These are phyloP conservation scores for Meloidogyne exigua DNA, from an alignment of 1,140 invertebrate species.

Conservation along the genomic window DNA sequence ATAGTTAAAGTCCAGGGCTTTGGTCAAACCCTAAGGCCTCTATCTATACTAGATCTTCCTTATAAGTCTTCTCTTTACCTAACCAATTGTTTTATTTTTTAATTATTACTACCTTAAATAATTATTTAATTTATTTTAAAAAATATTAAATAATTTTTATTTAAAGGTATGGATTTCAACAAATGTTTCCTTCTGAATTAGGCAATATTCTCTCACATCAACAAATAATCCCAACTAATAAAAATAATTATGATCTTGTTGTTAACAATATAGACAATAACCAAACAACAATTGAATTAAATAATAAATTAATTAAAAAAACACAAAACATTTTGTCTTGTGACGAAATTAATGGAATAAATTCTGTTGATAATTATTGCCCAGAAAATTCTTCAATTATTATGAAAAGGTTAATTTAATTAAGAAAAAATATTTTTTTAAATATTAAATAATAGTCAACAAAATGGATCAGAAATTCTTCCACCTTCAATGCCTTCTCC, in stretches of 20 bases:
- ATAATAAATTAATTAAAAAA: not conserved
- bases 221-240: slow-evolving; percentile 3
- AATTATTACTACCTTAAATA: no score
- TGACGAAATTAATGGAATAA: not conserved
- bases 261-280: not conserved
- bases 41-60: no score
- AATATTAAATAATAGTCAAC: not conserved
- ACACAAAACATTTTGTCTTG: not conserved
- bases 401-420: not conserved
- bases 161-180: not conserved
- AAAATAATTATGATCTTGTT: not conserved
- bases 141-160: not conserved
- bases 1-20: no score
- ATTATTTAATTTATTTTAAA: no score
- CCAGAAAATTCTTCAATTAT: not conserved
- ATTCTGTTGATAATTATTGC: not conserved
- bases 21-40: no score
- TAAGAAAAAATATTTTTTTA: not conserved
- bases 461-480: not conserved
- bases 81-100: no score
- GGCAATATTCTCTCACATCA: slow-evolving; percentile 14
- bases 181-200: slow-evolving; percentile 4
- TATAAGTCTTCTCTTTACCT: no score
- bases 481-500: slow-evolving; percentile 23
- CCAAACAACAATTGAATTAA: no score